Evolutionary conservation across 2,888 invertebrate genomes (phyloP).

Genomic region (Mayetiola destructor): DNA sequence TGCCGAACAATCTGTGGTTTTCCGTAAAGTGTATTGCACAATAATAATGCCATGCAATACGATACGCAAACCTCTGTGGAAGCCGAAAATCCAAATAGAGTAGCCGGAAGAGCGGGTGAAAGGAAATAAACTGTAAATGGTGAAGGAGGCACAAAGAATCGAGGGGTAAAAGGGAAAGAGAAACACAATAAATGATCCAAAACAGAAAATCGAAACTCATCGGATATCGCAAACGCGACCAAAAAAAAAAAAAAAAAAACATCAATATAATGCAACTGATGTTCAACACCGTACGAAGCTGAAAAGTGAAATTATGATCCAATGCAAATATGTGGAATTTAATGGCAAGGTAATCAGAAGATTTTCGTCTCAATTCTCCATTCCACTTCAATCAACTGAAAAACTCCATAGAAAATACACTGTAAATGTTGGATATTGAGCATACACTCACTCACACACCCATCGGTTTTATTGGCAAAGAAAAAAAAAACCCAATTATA

Average conservation of each 20-base stretch:
- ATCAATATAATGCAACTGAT: background rate
- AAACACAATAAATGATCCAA: background rate
- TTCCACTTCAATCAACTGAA: no score
- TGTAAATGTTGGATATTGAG: no score
- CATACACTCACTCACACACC: no score
- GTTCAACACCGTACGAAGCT: background rate
- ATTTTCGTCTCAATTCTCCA: no score
- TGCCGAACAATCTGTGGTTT: constrained; percentile 7
- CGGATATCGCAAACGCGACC: background rate
- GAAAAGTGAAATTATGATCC: background rate
- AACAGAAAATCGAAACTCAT: background rate
- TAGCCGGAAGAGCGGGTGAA: constrained; percentile 4
- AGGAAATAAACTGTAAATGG: no score
- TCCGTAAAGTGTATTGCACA: background rate
- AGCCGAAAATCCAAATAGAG: background rate
- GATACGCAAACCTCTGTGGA: background rate
- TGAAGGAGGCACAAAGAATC: background rate
- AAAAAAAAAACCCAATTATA: no score
- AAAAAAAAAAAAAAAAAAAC: background rate
- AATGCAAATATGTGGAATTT: background rate
- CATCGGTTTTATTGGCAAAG: no score
- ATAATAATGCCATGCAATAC: background rate
- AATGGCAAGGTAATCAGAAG: background rate
- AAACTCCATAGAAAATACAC: no score
- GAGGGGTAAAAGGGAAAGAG: background rate